Evolutionary conservation across 2,888 invertebrate species (phyloP), one percentile per base, ranked within the genome.

Genomic region (Carterocephalus palaemon): DNA sequence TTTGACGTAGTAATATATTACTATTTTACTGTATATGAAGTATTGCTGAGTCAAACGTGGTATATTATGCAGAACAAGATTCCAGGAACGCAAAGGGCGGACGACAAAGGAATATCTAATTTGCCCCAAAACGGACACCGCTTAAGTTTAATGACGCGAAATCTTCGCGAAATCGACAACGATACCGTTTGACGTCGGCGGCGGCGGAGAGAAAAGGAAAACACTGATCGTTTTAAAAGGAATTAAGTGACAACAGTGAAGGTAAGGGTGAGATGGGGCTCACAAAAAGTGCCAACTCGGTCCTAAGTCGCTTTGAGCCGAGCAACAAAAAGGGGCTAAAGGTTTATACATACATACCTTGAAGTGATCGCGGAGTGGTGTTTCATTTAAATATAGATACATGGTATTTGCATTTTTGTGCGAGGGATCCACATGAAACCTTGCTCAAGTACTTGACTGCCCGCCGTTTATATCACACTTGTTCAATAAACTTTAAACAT

Each of bases 211-310:
- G n/a, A 28, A 15, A 28, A 10, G 6, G 13, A 28, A 28, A 28
- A 42, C 28, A 28, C 42, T 28, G 7, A 5, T 9, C 4, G 34
- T 39, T 47, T 47, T 47, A 49, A 48, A 54, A 54, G 51, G 48
- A 42, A 54, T 54, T 52, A 51, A 52, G 49, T 48, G 54, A 52
- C 50, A 49, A 49, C 50, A 47, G 49, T 50, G 48, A 41, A 26
- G 33, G 46, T 26, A 33, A 41, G 26, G 20, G n/a, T 7, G 33
- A 28, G 26, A 34, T 15, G 47, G 12, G 22, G 28, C 36, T n/a
- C 15, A 52, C 49, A 51, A 52, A 49, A 53, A 53, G 48, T 12
- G 19, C 8, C 1, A 28, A 38, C 9, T 53, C 40, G 50, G 46
- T 43, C 46, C 49, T 50, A 48, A 47, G 38, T 40, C 38, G 37